These are phyloP conservation scores for Adelges cooleyi DNA, from an alignment of 1,140 invertebrate genomes.

Conservation along the genomic window DNA sequence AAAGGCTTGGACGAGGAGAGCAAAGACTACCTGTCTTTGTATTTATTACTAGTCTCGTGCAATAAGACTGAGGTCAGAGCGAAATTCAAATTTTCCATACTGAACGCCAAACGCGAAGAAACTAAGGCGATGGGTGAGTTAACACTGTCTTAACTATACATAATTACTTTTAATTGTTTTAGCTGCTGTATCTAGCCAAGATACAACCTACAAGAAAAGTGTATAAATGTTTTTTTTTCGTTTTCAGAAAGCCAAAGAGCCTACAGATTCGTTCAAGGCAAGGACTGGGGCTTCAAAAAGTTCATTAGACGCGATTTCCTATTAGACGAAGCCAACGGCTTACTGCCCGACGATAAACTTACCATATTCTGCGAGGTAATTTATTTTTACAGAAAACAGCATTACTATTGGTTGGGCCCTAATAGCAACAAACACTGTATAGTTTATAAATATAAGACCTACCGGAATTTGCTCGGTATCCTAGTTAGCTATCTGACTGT, in stretches of 20 bases:
- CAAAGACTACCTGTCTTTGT: constrained; percentile 98
- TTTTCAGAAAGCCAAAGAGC: constrained; percentile 69
- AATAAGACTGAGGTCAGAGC: constrained; percentile 99
- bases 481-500: too few relatives aligned
- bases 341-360: constrained; percentile 95
- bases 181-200: neutral
- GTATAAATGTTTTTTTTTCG: constrained; percentile 28
- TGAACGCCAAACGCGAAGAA: constrained; percentile 99
- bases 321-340: constrained; percentile 93
- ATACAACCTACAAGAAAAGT: too few relatives aligned
- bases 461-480: too few relatives aligned
- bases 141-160: neutral
- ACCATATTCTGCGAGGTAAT: constrained; percentile 97
- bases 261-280: constrained; percentile 97
- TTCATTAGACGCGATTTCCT: constrained; percentile 97
- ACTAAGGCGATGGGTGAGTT: constrained; percentile 94
- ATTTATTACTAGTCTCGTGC: constrained; percentile 95
- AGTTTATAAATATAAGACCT: too few relatives aligned
- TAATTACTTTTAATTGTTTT: neutral
- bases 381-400: constrained; percentile 30
- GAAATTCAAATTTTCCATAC: constrained; percentile 99
- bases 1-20: constrained; percentile 99
- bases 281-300: constrained; percentile 99
- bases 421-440: too few relatives aligned
- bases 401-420: too few relatives aligned